Evolutionary conservation across 1,140 invertebrate species (phyloP), one percentile per base, ranked within the genome.

Genomic region (Yoshiicerus persimilis): DNA sequence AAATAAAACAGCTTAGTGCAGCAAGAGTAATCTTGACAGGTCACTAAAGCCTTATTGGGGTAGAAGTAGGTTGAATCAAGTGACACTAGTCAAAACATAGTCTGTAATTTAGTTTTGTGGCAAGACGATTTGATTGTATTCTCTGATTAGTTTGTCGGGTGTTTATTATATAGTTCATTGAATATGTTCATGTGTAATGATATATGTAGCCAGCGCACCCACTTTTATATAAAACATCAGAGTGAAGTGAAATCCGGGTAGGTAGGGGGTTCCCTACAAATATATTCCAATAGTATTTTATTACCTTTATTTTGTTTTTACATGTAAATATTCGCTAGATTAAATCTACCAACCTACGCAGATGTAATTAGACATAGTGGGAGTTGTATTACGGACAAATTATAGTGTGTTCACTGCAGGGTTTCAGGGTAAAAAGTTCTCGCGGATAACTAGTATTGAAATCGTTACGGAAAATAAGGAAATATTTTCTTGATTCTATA

Each of bases 121-220:
- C 25, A 70, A 70, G 30, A 30, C 25, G 16, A 70, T 70, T 32
- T 70, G 66, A 70, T 70, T 27, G 66, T 16, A 70, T 30, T 70
- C 66, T 70, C 25, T 70, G 30, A 70, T 70, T 70, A 30, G 25
- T 16, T 70, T 70, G 66, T 27, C 66, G 66, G 66, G 66, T 87
- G 36, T 66, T 87, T 77, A 87, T 87, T 77, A 87, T 77, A 41
- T 39, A 34, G 36, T 30, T 75, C 64, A 77, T 87, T 77, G 62
- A 16, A 41, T 30, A 34, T 56, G 25, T 75, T 34, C 25, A 66
- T 25, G 38, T 38, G 39, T n/a, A 84, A 30, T 27, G 64, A 70
- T 32, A 70, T n/a, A n/a, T n/a, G n/a, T n/a, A n/a, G n/a, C n/a
- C n/a, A n/a, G n/a, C 30, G 27, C 30, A 30, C 13, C 13, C 66